These are phyloP conservation scores for Darevskia nairensis DNA, from an alignment of 2,797 vertebrate genomes.

Conservation along the genomic window DNA sequence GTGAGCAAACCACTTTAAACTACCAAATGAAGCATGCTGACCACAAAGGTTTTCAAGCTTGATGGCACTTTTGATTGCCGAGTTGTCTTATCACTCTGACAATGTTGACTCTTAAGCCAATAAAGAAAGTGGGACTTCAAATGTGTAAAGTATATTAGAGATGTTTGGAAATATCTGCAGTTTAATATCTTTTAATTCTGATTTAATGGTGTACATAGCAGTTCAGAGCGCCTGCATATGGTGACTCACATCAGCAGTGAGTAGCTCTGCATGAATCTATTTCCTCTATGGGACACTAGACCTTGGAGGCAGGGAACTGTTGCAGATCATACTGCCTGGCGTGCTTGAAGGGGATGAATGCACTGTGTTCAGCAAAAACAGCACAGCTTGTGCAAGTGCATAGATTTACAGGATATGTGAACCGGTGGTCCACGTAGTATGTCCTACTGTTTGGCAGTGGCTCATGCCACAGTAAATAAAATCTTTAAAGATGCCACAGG, in stretches of 20 bases:
- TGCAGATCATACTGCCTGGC: background rate
- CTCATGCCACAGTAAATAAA: background rate
- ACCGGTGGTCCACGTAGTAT: background rate
- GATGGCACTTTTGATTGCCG: slow-evolving; percentile 54
- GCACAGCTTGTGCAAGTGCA: background rate
- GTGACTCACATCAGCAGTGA: background rate
- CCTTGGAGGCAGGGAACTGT: background rate
- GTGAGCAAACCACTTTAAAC: slow-evolving; percentile 55
- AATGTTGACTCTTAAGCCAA: slow-evolving; percentile 67
- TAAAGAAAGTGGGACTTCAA: slow-evolving; percentile 62
- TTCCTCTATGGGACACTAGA: background rate
- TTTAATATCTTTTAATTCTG: slow-evolving; percentile 59
- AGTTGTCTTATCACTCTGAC: slow-evolving; percentile 71
- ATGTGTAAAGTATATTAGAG: slow-evolving; percentile 65
- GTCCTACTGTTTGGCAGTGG: background rate
- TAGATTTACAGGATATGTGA: background rate
- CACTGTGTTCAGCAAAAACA: background rate
- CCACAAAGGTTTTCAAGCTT: slow-evolving; percentile 64
- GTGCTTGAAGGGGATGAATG: background rate
- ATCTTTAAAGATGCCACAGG: background rate
- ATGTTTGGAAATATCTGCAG: slow-evolving; percentile 30
- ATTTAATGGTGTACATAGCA: slow-evolving; percentile 37
- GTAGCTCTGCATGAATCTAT: background rate
- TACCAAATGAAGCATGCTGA: slow-evolving; percentile 52
- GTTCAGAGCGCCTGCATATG: background rate